Evolutionary conservation across 2,888 invertebrate species (phyloP), one percentile per base, ranked within the genome.

Genomic region (Tinea trinotella): DNA sequence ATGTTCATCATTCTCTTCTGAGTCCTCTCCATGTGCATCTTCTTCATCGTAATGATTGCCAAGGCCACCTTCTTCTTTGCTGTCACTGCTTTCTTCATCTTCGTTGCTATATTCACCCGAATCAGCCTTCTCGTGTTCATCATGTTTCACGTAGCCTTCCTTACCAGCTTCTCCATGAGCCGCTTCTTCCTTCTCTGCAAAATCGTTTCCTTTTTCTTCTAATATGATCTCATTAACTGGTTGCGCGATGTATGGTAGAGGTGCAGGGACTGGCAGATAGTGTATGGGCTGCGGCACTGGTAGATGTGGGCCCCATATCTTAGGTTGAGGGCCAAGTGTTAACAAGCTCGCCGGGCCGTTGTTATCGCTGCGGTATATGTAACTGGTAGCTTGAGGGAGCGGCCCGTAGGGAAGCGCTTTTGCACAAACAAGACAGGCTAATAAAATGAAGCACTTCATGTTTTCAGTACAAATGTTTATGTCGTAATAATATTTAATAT

Each of bases 111-210:
- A 88, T 58, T 86, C 71, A 9, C 89, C 90, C 22, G 87, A 74
- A 57, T 82, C 76, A 0, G 88, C 90, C 61, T 89, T 87, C 54
- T 88, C 88, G 60, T 83, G 87, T 22, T 83, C 77, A 9, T 86
- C 82, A 57, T 85, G 71, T 0, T 81, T 84, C 53, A 80, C 77
- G 69, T 88, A 89, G 6, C 88, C 90, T 58, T 88, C 86, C 56
- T 80, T 79, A 18, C 87, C 89, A 55, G 89, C 88, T 56, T 87
- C 87, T 0, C 90, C 90, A 19, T 85, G 75, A 54, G 78, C 82
- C 0, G 84, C 71, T 56, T 87, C 83, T 58, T 86, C 80, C 54
- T 79, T 73, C 46, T 82, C 79, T 1, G 70, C 77, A 62, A 85
- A 88, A 52, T 87, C 74, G 34, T 79, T 82, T 7, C 88, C 88